Conservation (phyloP, 1,140 invertebrate species). For the Psilanteris sp. region DNA sequence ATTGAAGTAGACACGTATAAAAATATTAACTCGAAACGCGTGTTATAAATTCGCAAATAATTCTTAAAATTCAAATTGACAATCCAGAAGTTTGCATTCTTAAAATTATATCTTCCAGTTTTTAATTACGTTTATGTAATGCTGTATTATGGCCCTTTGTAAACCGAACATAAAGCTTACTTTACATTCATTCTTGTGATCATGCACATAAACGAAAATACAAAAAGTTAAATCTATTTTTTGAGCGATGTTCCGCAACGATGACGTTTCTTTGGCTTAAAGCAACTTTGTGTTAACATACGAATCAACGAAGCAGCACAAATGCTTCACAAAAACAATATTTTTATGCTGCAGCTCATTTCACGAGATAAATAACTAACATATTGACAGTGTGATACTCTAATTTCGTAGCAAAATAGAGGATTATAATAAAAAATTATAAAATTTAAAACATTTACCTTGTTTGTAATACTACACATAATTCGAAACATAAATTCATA, state of each 20-base stretch:
- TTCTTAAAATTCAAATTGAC: too few species aligned
- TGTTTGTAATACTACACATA: too few species aligned
- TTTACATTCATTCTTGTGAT: background rate
- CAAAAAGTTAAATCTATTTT: slow-evolving; percentile 37
- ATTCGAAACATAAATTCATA: too few species aligned
- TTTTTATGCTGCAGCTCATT: slow-evolving; percentile 38
- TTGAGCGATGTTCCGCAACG: slow-evolving; percentile 58
- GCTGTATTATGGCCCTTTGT: background rate
- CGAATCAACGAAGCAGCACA: slow-evolving; percentile 52
- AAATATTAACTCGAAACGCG: too few species aligned
- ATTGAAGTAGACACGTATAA: too few species aligned
- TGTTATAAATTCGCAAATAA: too few species aligned
- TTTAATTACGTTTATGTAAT: too few species aligned
- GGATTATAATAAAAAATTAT: background rate
- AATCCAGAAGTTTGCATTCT: too few species aligned
- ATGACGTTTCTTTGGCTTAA: slow-evolving; percentile 57
- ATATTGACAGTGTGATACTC: slow-evolving; percentile 14
- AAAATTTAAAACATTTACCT: too few species aligned
- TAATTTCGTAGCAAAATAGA: slow-evolving; percentile 19
- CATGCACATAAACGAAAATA: slow-evolving; percentile 1
- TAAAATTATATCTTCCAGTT: too few species aligned
- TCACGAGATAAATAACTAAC: slow-evolving; percentile 18
- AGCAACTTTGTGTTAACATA: slow-evolving; percentile 56
- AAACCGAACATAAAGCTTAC: too few species aligned
- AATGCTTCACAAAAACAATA: slow-evolving; percentile 23